Evolutionary conservation across 1,140 invertebrate genomes (phyloP).

Genomic region (Caenorhabditis latens): DNA sequence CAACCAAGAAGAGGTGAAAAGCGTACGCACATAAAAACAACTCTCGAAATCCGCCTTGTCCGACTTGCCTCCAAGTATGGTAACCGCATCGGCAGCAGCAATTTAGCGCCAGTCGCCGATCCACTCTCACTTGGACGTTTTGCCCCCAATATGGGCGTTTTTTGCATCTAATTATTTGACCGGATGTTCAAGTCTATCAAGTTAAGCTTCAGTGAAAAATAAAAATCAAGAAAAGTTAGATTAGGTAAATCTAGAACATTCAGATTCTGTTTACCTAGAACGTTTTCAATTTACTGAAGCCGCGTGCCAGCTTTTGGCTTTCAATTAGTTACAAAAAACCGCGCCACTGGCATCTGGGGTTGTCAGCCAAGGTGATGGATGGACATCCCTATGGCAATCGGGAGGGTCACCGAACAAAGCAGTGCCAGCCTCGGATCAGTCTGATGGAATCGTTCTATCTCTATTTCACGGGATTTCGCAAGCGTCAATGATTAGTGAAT

Average conservation of each 20-base stretch:
- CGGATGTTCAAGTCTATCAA: constrained; percentile 22
- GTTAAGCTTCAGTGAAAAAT: background rate
- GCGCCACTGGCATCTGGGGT: constrained; percentile 15
- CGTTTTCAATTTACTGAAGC: background rate
- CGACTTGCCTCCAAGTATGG: constrained; percentile 33
- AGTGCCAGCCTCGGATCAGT: constrained; percentile 24
- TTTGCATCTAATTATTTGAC: constrained; percentile 53
- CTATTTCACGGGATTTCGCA: background rate
- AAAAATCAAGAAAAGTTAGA: background rate
- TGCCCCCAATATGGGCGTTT: constrained; percentile 46
- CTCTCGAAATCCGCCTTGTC: constrained; percentile 53
- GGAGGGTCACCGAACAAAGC: background rate
- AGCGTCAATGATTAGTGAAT: constrained; percentile 6
- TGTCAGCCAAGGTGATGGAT: constrained; percentile 49
- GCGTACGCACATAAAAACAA: constrained; percentile 39
- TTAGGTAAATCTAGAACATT: background rate
- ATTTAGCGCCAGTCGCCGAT: constrained; percentile 44
- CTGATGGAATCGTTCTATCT: background rate
- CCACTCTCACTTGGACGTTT: constrained; percentile 52
- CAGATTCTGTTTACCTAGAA: background rate
- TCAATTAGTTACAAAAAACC: constrained; percentile 35
- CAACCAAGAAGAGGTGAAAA: constrained; percentile 47
- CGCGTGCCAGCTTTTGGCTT: background rate
- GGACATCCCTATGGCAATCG: constrained; percentile 53
- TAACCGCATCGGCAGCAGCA: constrained; percentile 42